Evolutionary conservation across 2,888 invertebrate species (phyloP).

Genomic region (Cynaeus angustus): DNA sequence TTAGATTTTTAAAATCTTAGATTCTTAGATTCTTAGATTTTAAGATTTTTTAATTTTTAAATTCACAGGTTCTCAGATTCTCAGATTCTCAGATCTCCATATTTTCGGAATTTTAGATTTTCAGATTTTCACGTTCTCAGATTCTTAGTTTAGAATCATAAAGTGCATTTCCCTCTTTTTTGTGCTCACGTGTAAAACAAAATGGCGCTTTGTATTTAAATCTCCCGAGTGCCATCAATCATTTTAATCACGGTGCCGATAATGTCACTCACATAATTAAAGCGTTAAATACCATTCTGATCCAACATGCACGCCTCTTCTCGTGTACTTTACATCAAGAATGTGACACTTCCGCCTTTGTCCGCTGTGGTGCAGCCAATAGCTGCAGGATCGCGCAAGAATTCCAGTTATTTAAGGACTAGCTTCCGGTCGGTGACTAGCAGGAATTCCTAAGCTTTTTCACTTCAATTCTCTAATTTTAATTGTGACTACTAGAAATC

Average conservation of each 20-base stretch:
- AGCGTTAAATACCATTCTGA: conserved; percentile 13
- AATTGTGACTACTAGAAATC: not conserved
- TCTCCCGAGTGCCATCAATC: conserved; percentile 26
- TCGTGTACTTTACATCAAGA: no score
- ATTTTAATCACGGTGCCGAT: conserved; percentile 36
- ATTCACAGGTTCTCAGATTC: no score
- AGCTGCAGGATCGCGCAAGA: conserved; percentile 2
- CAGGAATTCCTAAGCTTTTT: not conserved
- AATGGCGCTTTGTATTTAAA: conserved; percentile 18
- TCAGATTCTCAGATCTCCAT: no score
- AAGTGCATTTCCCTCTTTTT: no score
- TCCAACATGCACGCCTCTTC: no score
- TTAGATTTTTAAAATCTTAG: no score
- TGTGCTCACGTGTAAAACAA: not conserved
- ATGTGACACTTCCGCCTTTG: not conserved
- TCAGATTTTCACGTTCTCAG: no score
- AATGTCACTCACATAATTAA: conserved; percentile 42
- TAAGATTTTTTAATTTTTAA: no score
- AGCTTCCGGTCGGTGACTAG: not conserved
- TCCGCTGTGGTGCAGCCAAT: not conserved
- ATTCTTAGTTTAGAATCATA: no score
- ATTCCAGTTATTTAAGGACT: conserved; percentile 9
- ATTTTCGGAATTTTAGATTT: no score
- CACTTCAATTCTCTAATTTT: conserved; percentile 5
- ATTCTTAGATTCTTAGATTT: no score